These are phyloP conservation scores for Rhopilema esculentum DNA, from an alignment of 30 jellyfish, hydroid and myxozoan genomes.

Conservation along the genomic window DNA sequence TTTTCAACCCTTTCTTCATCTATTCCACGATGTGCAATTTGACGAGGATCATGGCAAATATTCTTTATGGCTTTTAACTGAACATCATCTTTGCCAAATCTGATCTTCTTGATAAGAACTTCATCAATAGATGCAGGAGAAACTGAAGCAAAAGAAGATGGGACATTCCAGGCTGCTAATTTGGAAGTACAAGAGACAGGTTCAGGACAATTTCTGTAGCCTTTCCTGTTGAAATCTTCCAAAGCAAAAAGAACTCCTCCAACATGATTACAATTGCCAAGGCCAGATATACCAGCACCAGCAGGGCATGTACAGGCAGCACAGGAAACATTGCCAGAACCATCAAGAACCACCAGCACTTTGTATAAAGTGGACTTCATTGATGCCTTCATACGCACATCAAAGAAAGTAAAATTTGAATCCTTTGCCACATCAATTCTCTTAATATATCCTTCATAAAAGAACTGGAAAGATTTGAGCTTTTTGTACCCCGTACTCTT, in stretches of 20 bases:
- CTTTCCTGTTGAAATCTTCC: slow-evolving; percentile 57
- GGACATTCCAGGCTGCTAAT: slow-evolving; percentile 59
- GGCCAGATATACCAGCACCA: slow-evolving; percentile 45
- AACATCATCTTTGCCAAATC: slow-evolving; percentile 23
- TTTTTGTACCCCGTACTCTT: slow-evolving; percentile 60
- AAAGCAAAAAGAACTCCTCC: slow-evolving; percentile 59
- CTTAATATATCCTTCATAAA: slow-evolving; percentile 50
- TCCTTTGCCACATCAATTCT: slow-evolving; percentile 25
- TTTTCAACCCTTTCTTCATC: slow-evolving; percentile 26
- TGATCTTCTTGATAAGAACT: slow-evolving; percentile 26
- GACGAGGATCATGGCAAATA: slow-evolving; percentile 36
- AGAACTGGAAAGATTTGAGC: slow-evolving; percentile 61
- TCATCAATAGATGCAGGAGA: slow-evolving; percentile 42
- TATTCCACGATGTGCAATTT: not conserved
- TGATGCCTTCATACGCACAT: slow-evolving; percentile 40
- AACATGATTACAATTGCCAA: slow-evolving; percentile 43
- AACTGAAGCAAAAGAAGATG: slow-evolving; percentile 20
- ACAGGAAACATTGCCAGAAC: slow-evolving; percentile 38
- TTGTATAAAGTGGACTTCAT: slow-evolving; percentile 21
- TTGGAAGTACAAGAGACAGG: slow-evolving; percentile 45
- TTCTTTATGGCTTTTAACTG: not conserved
- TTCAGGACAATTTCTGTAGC: slow-evolving; percentile 18
- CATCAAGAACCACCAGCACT: not conserved
- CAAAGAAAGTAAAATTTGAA: slow-evolving; percentile 1
- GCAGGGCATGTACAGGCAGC: slow-evolving; percentile 70